phyloP scores from a whole-genome alignment of 2,113 vertebrate genomes.

The Syrmaticus mikado region DNA sequence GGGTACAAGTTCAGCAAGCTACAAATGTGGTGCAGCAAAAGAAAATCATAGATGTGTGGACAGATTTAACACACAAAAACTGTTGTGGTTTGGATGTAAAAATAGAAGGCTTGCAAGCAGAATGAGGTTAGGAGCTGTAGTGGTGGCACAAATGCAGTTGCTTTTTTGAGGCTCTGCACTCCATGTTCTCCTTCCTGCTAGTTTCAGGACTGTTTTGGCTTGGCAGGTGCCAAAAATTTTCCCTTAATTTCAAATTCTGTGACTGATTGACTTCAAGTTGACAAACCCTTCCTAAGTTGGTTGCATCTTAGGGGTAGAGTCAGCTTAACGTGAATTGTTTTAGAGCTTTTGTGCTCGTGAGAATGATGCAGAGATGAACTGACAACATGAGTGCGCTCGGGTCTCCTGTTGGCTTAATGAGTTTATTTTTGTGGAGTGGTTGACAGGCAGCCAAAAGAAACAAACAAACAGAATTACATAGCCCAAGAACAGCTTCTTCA shows the following conservation, averaged over 20 bases:
- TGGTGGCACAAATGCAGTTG: background rate
- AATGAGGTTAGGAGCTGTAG: slow-evolving; percentile 20
- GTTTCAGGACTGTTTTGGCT: background rate
- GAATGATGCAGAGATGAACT: slow-evolving; percentile 12
- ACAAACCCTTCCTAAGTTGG: background rate
- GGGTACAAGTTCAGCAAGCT: background rate
- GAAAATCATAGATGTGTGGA: background rate
- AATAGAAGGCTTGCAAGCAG: background rate
- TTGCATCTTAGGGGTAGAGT: background rate
- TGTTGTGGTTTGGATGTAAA: background rate
- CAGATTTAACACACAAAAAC: background rate
- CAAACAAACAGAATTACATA: background rate
- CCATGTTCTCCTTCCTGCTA: background rate
- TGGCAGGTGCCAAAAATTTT: background rate
- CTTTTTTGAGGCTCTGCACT: background rate
- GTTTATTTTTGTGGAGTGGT: slow-evolving; percentile 45
- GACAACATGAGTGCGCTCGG: slow-evolving; percentile 1
- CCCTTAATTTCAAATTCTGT: background rate
- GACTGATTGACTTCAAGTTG: background rate
- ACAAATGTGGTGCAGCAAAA: background rate
- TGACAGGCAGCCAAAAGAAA: slow-evolving; percentile 51
- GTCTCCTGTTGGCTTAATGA: slow-evolving; percentile 38
- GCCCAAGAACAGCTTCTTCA: background rate
- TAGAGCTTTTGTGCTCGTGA: background rate
- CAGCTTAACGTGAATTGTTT: background rate